Evolutionary conservation across 2,888 invertebrate genomes (phyloP).

Genomic region (Meganola albula): DNA sequence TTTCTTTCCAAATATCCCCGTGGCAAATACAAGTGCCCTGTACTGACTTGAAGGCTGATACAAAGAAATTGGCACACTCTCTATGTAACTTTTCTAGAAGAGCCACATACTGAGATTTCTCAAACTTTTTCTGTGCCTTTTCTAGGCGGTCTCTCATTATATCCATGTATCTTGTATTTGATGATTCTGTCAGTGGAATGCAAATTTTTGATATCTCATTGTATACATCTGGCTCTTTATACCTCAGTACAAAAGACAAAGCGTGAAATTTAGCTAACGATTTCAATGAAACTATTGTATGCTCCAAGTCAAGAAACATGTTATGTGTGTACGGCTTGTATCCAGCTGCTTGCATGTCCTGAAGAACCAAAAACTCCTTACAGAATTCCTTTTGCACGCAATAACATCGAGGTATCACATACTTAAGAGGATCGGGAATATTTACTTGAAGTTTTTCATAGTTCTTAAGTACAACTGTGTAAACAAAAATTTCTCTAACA

Average conservation of each 20-base stretch:
- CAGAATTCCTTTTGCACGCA: constrained; percentile 47
- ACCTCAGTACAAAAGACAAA: constrained; percentile 51
- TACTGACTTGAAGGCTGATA: constrained; percentile 31
- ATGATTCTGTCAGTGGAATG: constrained; percentile 43
- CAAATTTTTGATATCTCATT: constrained; percentile 41
- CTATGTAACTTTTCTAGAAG: constrained; percentile 38
- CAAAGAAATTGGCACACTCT: constrained; percentile 40
- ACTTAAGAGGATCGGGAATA: constrained; percentile 21
- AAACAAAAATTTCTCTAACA: constrained; percentile 55
- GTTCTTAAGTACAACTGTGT: constrained; percentile 41
- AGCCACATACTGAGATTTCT: constrained; percentile 37
- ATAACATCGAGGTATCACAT: constrained; percentile 49
- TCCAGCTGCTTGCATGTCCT: constrained; percentile 49
- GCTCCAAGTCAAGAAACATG: constrained; percentile 50
- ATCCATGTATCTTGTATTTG: constrained; percentile 51
- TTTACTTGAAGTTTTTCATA: constrained; percentile 39
- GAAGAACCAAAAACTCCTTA: constrained; percentile 54
- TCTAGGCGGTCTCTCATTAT: constrained; percentile 52
- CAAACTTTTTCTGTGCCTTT: constrained; percentile 49
- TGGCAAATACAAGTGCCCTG: constrained; percentile 53
- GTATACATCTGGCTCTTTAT: constrained; percentile 33
- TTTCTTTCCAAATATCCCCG: constrained; percentile 71
- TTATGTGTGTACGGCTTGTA: constrained; percentile 43
- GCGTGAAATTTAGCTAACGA: constrained; percentile 58
- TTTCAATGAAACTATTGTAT: constrained; percentile 44